Evolutionary conservation across 1,140 invertebrate genomes (phyloP), one percentile per base, ranked within the genome.

Genomic region (Drosophila orosa): DNA sequence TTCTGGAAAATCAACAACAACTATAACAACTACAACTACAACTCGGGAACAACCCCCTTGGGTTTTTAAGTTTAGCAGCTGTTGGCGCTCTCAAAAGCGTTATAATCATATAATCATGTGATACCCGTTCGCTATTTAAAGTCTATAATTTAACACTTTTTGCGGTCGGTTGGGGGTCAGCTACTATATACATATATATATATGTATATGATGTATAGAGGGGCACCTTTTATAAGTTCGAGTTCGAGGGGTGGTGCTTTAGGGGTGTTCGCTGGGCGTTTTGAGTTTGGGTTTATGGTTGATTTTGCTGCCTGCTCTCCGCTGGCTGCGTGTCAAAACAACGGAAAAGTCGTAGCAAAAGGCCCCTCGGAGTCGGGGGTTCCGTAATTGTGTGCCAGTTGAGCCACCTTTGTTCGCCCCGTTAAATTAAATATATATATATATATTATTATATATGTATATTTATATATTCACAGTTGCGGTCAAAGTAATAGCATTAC

Each of bases 281-380:
- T 56, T 40, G 9, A 40, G 60, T 27, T 60, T 37, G 56, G 55
- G 25, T 60, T 31, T 68, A 50, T 60, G 62, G 40, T 29, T 61
- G 68, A 63, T 63, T 63, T 59, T 9, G 31, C 24, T 61, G 42
- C 39, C 60, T 52, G 35, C 62, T 37, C 24, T 24, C 65, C 66
- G 76, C 61, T 90, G 79, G 77, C 87, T 90, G 87, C 87, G 87
- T 90, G 87, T 90, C 87, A 90, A 86, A 90, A 90, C 83, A 90
- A 77, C 80, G 83, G 58, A 81, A 81, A 85, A 85, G 74, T 80
- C 81, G 68, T 35, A 39, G 68, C 48, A 55, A 66, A 35, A 44
- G 60, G 60, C 60, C 60, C 60, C 25, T 47, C 25, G 27, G 29
- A 48, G n/a, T 10, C 3, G 15, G 58, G 27, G 39, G 48, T 35